Evolutionary conservation across 2,888 invertebrate genomes (phyloP).

Genomic region (Drosophila seclusa): DNA sequence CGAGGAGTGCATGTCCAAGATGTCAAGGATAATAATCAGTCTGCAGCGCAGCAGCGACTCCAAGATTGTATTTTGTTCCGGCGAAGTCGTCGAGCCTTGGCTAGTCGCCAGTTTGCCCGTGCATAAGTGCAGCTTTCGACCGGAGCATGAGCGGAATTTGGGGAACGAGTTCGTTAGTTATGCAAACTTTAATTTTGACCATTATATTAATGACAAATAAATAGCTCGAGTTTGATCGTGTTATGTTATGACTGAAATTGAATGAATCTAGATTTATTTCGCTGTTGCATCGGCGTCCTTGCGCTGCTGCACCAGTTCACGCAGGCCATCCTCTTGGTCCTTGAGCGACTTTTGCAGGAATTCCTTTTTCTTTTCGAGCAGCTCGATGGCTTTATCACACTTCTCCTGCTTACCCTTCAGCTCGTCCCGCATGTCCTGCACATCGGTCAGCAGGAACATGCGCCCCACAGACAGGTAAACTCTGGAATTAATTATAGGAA

Average conservation of each 20-base stretch:
- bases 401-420: constrained; percentile 87
- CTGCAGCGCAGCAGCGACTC: constrained; percentile 86
- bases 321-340: constrained; percentile 92
- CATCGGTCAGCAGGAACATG: constrained; percentile 91
- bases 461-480: constrained; percentile 89
- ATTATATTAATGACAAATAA: constrained; percentile 75
- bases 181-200: constrained; percentile 92
- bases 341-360: constrained; percentile 91
- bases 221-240: constrained; percentile 47
- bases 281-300: constrained; percentile 85
- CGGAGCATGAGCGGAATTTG: constrained; percentile 94
- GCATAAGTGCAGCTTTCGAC: constrained; percentile 89
- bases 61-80: constrained; percentile 90
- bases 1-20: constrained; percentile 95
- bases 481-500: constrained; percentile 50
- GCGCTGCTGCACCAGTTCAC: constrained; percentile 91
- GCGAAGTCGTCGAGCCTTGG: constrained; percentile 91
- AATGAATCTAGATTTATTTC: constrained; percentile 48
- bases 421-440: constrained; percentile 87
- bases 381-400: constrained; percentile 89
- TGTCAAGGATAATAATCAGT: constrained; percentile 90
- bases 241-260: constrained; percentile 2
- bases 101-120: constrained; percentile 88
- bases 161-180: constrained; percentile 97
- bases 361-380: constrained; percentile 89